These are phyloP conservation scores for Oceanites oceanicus DNA, from an alignment of 2,113 vertebrate species.

Conservation along the genomic window DNA sequence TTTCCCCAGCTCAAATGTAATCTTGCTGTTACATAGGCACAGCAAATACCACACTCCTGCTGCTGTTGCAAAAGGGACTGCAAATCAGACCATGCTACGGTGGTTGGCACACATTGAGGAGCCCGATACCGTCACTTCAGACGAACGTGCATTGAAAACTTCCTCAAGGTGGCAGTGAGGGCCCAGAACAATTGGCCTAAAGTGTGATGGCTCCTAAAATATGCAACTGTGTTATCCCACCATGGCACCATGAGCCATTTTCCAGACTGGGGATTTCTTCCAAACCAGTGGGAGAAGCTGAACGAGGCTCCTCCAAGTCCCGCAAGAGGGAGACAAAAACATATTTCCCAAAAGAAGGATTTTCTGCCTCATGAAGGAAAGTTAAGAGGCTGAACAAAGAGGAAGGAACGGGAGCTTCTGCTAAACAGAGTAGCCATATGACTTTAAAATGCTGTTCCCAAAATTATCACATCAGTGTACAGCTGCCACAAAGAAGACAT, in stretches of 20 bases:
- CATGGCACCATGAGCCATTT: neutral
- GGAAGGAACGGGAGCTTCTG: neutral
- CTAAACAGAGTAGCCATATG: neutral
- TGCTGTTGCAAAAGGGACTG: neutral
- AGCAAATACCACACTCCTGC: neutral
- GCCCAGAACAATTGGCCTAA: neutral
- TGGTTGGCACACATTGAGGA: rapidly evolving
- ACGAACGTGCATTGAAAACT: neutral
- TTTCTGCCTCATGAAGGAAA: neutral
- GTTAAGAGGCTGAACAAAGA: neutral
- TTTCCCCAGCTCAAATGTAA: neutral
- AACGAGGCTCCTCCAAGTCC: neutral
- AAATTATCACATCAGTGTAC: neutral
- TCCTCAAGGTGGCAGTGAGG: constrained; percentile 32
- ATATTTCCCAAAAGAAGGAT: neutral
- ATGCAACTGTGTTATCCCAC: neutral
- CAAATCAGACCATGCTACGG: neutral
- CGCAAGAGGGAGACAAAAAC: neutral
- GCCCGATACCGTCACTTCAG: rapidly evolving
- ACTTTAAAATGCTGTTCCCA: neutral
- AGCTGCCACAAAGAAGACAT: neutral
- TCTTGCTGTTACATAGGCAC: rapidly evolving
- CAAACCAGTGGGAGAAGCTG: neutral
- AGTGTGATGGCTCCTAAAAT: neutral
- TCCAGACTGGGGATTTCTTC: neutral